Evolutionary conservation across 2,888 invertebrate genomes (phyloP).

Genomic region (Dexiosoma caninum): DNA sequence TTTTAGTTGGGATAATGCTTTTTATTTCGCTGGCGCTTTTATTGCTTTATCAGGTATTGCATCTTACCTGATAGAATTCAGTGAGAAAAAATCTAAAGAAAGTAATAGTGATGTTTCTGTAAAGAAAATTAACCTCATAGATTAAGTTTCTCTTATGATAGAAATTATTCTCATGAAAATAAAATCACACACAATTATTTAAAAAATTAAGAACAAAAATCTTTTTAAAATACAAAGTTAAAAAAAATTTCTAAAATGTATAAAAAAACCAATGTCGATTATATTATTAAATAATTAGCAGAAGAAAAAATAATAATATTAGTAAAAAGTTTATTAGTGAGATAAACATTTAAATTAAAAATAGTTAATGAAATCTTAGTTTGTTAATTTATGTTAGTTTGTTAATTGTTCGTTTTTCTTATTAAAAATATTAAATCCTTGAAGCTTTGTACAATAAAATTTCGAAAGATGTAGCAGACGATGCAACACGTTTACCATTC

Average conservation of each 20-base stretch:
- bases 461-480: no score
- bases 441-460: no score
- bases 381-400: conserved; percentile 44
- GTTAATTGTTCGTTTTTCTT: conserved; percentile 24
- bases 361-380: conserved; percentile 56
- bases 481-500: no score
- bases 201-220: neutral
- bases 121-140: conserved; percentile 71
- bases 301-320: neutral
- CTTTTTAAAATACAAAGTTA: neutral
- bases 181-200: conserved; percentile 16
- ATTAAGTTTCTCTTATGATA: conserved; percentile 66
- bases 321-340: conserved; percentile 12
- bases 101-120: conserved; percentile 76
- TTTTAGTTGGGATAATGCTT: conserved; percentile 85
- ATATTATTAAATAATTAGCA: conserved; percentile 30
- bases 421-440: no score
- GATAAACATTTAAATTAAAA: conserved; percentile 22
- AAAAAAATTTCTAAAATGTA: neutral
- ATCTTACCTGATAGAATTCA: conserved; percentile 76
- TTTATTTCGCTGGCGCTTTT: conserved; percentile 89
- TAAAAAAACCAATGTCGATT: conserved; percentile 42
- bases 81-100: conserved; percentile 74
- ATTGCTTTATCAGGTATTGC: conserved; percentile 85
- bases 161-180: neutral